Base-by-base conservation (phyloP, 2,888 invertebrate genomes). In the Actias luna region DNA sequence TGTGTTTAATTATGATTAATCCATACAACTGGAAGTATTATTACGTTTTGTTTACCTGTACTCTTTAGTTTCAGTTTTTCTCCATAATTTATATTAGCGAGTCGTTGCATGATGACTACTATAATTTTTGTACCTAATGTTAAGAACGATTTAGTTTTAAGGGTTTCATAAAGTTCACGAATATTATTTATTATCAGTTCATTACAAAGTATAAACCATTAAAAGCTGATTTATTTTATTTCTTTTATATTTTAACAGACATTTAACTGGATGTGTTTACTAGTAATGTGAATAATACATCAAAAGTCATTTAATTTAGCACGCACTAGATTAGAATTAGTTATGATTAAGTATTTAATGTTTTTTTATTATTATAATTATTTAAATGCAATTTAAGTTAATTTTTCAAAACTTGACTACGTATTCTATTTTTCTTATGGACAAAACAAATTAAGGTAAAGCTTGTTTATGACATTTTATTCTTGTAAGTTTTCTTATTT, bases 151-250 rank as follows among this genome's bases (percentile, higher is more conserved):
- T 74, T 89, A 90, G 89, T 82, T 87, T 65, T 91, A 92, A 90
- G 90, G 82, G 85, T 91, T 83, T 88, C 88, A 90, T 91, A 86
- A 87, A 89, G 83, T 86, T 89, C 89, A 85, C 85, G 85, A 89
- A 89, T 89, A 90, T 92, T 92, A 92, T 92, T 92, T 92, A 92
- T 92, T 92, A 87, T 92, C 90, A 90, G 89, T 91, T 90, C 92
- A 92, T 90, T 89, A 87, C 85, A 87, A 88, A 87, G 85, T 88
- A 87, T 88, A 87, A 88, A 90, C 87, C 89, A 89, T 90, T 86
- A 83, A 89, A 80, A 87, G 78, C 87, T 88, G 89, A 91, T 85
- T 89, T 91, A 92, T 92, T 92, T 92, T 91, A 92, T 90, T 92
- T 87, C 86, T 88, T 90, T 89, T 91, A 84, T 90, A 90, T 91